phyloP scores from a whole-genome alignment of 2,113 vertebrate species.

The Gasterosteus aculeatus region DNA sequence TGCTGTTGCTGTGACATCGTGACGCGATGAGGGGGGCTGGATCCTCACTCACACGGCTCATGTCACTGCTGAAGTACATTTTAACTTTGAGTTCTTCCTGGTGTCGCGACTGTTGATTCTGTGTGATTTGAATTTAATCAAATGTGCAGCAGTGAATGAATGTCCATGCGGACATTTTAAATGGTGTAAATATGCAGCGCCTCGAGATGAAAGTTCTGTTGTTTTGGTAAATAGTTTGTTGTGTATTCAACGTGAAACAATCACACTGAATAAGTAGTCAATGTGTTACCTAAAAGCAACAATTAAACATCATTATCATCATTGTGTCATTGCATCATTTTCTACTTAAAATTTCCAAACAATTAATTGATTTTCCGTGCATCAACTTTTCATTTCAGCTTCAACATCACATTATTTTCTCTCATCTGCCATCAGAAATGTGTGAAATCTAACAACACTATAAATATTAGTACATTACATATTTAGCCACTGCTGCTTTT shows the following conservation, averaged over 20 bases:
- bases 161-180: slow-evolving; percentile 54
- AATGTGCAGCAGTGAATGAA: not conserved
- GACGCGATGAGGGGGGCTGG: slow-evolving; percentile 51
- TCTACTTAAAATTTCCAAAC: not conserved
- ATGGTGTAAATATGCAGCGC: slow-evolving; percentile 30
- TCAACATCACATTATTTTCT: not conserved
- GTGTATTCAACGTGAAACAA: not conserved
- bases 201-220: not conserved
- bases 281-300: not conserved
- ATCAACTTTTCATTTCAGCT: not conserved
- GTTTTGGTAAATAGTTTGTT: slow-evolving; percentile 15
- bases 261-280: not conserved
- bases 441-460: not conserved
- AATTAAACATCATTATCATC: not conserved
- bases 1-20: not conserved
- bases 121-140: slow-evolving; percentile 8
- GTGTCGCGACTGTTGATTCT: slow-evolving; percentile 10
- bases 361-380: no score
- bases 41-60: slow-evolving; percentile 40
- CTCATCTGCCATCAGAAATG: not conserved
- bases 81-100: slow-evolving; percentile 5
- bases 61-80: slow-evolving; percentile 26
- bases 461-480: no score
- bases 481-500: not conserved
- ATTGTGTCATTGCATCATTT: no score